These are phyloP conservation scores for Sylvicola fuscatus DNA, from an alignment of 2,888 invertebrate species.

Conservation along the genomic window DNA sequence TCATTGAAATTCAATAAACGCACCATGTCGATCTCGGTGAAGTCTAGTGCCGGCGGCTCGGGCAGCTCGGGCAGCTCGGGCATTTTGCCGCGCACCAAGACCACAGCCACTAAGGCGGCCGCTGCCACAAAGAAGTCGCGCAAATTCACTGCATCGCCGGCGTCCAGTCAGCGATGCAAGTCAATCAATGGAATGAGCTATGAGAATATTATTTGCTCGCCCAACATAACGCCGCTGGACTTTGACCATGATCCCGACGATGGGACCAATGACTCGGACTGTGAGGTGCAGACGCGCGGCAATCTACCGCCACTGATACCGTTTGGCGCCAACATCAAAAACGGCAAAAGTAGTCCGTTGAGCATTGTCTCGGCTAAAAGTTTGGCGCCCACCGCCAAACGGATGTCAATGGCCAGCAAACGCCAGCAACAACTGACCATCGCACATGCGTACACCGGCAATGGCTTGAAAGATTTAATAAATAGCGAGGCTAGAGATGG, in stretches of 20 bases:
- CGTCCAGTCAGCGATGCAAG: not conserved
- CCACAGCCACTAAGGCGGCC: too few relatives aligned
- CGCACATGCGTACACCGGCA: slow-evolving; percentile 25
- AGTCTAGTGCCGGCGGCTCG: not conserved
- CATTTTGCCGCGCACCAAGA: not conserved
- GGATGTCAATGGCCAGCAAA: too few relatives aligned
- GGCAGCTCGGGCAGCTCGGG: not conserved
- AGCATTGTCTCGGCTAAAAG: slow-evolving; percentile 2
- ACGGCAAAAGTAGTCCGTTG: slow-evolving; percentile 1
- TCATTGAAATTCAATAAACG: slow-evolving; percentile 9
- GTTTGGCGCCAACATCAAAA: too few relatives aligned
- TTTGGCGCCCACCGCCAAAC: not conserved
- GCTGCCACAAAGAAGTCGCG: not conserved
- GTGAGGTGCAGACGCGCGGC: slow-evolving; percentile 1
- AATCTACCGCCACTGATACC: not conserved
- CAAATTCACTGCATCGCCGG: not conserved
- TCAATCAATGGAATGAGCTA: slow-evolving; percentile 1
- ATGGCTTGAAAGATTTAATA: slow-evolving; percentile 8
- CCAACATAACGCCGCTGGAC: slow-evolving; percentile 6
- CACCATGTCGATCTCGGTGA: slow-evolving; percentile 8
- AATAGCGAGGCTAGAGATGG: slow-evolving; percentile 12
- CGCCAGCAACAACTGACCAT: slow-evolving; percentile 21
- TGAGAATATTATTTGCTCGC: slow-evolving; percentile 10
- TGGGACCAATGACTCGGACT: slow-evolving; percentile 2
- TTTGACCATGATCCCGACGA: slow-evolving; percentile 6